These are phyloP conservation scores for Enteromius trimaculatus DNA, from an alignment of 2,797 vertebrate species.

Conservation along the genomic window DNA sequence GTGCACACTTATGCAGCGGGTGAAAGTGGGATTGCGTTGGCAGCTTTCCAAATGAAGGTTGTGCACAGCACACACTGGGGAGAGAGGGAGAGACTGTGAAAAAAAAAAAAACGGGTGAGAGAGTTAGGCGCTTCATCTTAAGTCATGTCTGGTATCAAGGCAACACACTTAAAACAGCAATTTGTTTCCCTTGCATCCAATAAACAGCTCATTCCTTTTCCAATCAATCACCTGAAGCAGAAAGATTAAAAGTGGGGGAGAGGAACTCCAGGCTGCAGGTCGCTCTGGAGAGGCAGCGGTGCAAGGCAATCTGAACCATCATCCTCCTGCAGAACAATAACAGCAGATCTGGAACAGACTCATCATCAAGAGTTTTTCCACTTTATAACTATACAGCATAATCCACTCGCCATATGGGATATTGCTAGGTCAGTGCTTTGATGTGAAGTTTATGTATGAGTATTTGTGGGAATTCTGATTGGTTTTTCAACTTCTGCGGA, in stretches of 20 bases:
- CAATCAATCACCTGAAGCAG: conserved; percentile 82
- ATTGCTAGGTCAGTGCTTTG: conserved; percentile 29
- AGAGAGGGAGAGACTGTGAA: conserved; percentile 66
- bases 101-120: conserved; percentile 63
- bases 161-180: conserved; percentile 79
- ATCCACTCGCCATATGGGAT: conserved; percentile 39
- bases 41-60: conserved; percentile 75
- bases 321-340: conserved; percentile 55
- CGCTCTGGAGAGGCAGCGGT: conserved; percentile 51
- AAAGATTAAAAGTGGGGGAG: conserved; percentile 78
- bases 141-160: conserved; percentile 79
- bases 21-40: conserved; percentile 75
- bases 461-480: conserved; percentile 25
- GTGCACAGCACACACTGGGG: conserved; percentile 74
- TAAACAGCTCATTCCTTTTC: conserved; percentile 83
- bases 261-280: conserved; percentile 66
- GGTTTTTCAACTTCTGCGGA: neutral
- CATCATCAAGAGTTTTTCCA: conserved; percentile 47
- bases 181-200: conserved; percentile 86
- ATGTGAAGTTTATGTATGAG: conserved; percentile 26
- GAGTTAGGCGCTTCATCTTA: conserved; percentile 75
- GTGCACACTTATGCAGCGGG: conserved; percentile 65
- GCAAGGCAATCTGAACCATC: conserved; percentile 54
- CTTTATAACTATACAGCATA: conserved; percentile 52
- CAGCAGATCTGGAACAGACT: conserved; percentile 52